Evolutionary conservation across 2,113 vertebrate species (phyloP).

Genomic region (Stegastes partitus): DNA sequence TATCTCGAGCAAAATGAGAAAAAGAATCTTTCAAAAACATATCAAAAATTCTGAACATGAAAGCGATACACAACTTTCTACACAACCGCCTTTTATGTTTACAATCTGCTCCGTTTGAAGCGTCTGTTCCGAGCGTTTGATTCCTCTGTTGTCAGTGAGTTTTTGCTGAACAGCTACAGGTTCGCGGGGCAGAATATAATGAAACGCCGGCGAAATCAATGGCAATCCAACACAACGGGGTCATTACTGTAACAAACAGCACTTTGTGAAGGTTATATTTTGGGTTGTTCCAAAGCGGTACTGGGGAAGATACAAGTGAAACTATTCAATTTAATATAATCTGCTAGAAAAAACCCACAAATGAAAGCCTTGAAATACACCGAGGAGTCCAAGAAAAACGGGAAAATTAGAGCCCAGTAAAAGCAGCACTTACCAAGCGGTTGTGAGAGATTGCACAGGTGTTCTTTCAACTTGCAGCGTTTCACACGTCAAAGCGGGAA

Average conservation of each 20-base stretch:
- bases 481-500: background rate
- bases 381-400: too few relatives aligned
- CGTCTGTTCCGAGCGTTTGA: slow-evolving; percentile 14
- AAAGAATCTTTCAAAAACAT: too few relatives aligned
- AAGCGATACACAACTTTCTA: slow-evolving; percentile 1
- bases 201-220: slow-evolving; percentile 25
- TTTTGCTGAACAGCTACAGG: slow-evolving; percentile 1
- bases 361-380: too few relatives aligned
- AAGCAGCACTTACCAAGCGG: too few relatives aligned
- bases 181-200: background rate
- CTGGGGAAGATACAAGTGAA: too few relatives aligned
- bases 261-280: background rate
- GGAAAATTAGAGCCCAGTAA: too few relatives aligned
- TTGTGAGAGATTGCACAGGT: background rate
- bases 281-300: background rate
- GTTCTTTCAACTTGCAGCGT: background rate
- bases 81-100: background rate
- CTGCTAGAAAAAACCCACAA: too few relatives aligned
- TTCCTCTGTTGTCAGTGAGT: background rate
- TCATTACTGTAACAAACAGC: background rate
- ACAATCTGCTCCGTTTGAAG: background rate
- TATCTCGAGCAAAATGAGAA: background rate
- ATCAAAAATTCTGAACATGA: background rate
- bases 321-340: too few relatives aligned
- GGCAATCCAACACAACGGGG: slow-evolving; percentile 3